A percentile compares a stretch with the other conserved stretches of the same genome.
These are phyloP conservation scores for Otis tarda DNA, from an alignment of 2,113 vertebrate genomes.

Conservation along the genomic window DNA sequence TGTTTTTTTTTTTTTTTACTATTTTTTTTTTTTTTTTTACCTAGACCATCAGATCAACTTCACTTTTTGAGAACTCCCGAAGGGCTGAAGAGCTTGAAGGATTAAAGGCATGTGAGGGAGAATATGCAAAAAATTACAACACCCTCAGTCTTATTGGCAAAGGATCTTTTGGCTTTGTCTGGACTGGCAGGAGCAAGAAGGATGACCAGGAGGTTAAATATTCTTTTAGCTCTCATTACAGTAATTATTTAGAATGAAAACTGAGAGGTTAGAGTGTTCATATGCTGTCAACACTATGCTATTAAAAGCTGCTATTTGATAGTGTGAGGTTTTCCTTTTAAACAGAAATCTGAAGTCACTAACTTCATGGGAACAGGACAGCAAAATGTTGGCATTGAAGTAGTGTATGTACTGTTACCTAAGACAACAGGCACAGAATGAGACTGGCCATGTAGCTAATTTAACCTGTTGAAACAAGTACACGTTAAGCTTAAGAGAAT, in stretches of 20 bases:
- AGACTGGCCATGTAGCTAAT: background rate
- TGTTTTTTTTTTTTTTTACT: background rate
- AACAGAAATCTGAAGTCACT: background rate
- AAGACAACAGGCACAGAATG: background rate
- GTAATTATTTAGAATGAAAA: background rate
- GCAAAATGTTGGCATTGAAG: background rate
- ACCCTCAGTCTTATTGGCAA: conserved; percentile 84
- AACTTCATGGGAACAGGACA: background rate
- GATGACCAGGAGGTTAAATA: conserved; percentile 81
- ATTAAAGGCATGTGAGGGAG: conserved; percentile 85
- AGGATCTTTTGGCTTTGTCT: conserved; percentile 93
- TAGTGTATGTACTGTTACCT: background rate
- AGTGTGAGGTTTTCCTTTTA: background rate
- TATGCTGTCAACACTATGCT: background rate
- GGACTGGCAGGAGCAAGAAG: conserved; percentile 80
- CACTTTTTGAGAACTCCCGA: conserved; percentile 70
- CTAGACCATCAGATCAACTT: conserved; percentile 71
- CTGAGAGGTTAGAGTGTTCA: background rate
- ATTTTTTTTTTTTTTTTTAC: background rate
- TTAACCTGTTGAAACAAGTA: background rate
- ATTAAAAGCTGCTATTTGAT: background rate
- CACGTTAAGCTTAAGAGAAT: background rate
- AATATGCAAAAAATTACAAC: conserved; percentile 82
- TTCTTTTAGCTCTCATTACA: background rate
- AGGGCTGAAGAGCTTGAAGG: conserved; percentile 80